These are phyloP conservation scores for Zeugodacus cucurbitae DNA, from an alignment of 1,140 invertebrate genomes.

Conservation along the genomic window DNA sequence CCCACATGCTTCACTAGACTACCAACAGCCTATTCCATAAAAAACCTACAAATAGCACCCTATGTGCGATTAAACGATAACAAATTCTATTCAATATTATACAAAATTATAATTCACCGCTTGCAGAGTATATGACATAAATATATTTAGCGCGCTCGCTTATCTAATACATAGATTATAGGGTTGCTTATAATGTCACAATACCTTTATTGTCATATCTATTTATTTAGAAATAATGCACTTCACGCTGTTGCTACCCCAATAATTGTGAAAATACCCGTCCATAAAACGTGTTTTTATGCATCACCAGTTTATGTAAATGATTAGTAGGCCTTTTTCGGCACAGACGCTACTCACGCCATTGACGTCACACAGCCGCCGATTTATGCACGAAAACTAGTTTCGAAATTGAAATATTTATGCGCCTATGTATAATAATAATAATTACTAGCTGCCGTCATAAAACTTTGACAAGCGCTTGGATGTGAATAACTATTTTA, in stretches of 20 bases:
- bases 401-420: not conserved
- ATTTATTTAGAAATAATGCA: not conserved
- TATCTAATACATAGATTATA: not conserved
- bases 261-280: not conserved
- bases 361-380: not conserved
- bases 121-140: not conserved
- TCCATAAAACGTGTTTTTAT: not conserved
- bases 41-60: too few relatives aligned
- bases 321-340: not conserved
- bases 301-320: not conserved
- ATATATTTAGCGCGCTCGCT: not conserved
- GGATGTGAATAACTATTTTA: not conserved
- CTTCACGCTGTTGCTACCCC: not conserved
- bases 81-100: not conserved
- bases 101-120: not conserved
- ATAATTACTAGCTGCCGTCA: not conserved
- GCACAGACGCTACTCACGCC: not conserved
- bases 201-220: not conserved
- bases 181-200: not conserved
- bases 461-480: not conserved
- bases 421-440: not conserved
- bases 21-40: too few relatives aligned
- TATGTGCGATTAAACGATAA: not conserved
- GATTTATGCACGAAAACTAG: not conserved
- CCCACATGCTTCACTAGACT: too few relatives aligned